Percentiles rank a stretch among this genome's conserved stretches.
Evolutionary conservation across 1,140 invertebrate genomes (phyloP).

Genomic region (Agrilus planipennis): DNA sequence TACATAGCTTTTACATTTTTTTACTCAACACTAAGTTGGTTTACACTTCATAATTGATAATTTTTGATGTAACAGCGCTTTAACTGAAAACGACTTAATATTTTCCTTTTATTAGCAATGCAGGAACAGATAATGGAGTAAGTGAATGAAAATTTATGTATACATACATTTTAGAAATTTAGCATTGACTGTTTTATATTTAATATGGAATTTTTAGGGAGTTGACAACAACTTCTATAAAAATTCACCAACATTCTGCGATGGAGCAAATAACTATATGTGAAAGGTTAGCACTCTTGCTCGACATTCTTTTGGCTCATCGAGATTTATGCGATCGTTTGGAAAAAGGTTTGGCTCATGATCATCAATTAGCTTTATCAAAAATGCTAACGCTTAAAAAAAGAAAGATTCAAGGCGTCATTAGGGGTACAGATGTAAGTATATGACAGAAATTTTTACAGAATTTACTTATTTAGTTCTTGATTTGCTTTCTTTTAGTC

Average conservation of each 20-base stretch:
- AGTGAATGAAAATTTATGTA: no score
- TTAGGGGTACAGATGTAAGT: constrained; percentile 46
- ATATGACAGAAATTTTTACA: neutral
- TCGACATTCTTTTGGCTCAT: constrained; percentile 51
- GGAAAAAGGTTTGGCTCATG: constrained; percentile 53
- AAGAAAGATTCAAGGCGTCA: constrained; percentile 56
- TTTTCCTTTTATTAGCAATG: no score
- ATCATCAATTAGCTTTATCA: constrained; percentile 55
- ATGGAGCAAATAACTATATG: constrained; percentile 41
- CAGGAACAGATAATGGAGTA: no score
- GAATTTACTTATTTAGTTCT: neutral
- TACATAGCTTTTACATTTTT: no score
- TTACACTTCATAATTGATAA: no score
- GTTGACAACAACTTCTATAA: constrained; percentile 24
- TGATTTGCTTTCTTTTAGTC: constrained; percentile 32
- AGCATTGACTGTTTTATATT: no score
- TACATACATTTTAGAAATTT: no score
- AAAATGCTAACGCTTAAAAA: constrained; percentile 60
- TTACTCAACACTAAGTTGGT: no score
- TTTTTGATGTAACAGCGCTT: no score
- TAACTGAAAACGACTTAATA: no score
- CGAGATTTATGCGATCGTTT: constrained; percentile 57
- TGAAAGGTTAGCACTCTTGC: constrained; percentile 48
- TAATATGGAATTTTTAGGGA: constrained; percentile 20
- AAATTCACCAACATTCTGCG: constrained; percentile 24